Conservation (phyloP, 2,113 vertebrate species). For the Vulpes vulpes region DNA sequence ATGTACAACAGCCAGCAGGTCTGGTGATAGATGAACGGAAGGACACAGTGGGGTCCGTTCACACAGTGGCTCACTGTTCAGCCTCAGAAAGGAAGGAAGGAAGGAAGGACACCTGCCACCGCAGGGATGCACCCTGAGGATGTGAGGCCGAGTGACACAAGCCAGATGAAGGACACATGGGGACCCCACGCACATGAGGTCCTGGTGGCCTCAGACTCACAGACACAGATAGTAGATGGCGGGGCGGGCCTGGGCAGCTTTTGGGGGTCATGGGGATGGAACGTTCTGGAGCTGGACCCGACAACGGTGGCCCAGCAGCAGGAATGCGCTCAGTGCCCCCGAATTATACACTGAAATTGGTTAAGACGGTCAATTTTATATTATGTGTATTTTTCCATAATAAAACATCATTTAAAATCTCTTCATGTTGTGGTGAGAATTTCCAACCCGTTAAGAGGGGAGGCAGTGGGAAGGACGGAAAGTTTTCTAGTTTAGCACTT, state of each 20-base stretch:
- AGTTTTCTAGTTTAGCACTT: neutral
- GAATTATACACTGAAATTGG: neutral
- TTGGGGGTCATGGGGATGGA: neutral
- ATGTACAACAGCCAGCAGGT: neutral
- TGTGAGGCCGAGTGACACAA: rapidly evolving
- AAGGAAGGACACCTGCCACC: neutral
- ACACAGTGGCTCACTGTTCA: neutral
- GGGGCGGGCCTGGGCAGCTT: rapidly evolving
- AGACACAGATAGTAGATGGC: neutral
- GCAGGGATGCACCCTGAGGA: rapidly evolving
- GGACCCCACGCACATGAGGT: neutral
- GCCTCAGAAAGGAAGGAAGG: neutral
- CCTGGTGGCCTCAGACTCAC: neutral
- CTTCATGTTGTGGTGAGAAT: rapidly evolving
- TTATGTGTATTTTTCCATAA: neutral
- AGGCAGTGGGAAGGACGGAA: rapidly evolving
- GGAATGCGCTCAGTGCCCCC: neutral
- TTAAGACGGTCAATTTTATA: rapidly evolving
- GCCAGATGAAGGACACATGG: rapidly evolving
- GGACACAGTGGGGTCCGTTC: rapidly evolving
- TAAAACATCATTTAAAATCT: no score
- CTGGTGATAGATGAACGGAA: neutral
- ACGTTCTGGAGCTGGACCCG: neutral
- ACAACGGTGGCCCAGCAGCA: rapidly evolving
- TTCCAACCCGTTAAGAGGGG: neutral